phyloP scores from a whole-genome alignment of 2,888 invertebrate genomes.

The Terebella lapidaria region DNA sequence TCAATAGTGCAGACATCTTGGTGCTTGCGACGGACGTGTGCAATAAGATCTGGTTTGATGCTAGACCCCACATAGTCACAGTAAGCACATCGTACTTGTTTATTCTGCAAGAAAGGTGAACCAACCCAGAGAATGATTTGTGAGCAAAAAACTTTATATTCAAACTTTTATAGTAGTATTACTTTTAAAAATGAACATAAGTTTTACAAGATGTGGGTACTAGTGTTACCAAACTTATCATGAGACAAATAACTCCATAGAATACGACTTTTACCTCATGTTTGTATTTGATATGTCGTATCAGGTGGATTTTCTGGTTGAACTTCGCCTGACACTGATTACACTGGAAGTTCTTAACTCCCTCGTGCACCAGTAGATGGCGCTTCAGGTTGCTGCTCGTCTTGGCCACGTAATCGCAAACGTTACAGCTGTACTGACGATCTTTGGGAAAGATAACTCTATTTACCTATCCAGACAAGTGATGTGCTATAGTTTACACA shows the following conservation, averaged over 20 bases:
- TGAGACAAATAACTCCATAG: too few species aligned
- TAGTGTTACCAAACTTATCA: too few species aligned
- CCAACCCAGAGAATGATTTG: too few species aligned
- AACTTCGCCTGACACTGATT: slow-evolving; percentile 34
- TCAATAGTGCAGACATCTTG: background rate
- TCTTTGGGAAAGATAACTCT: background rate
- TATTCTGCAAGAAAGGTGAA: slow-evolving; percentile 28
- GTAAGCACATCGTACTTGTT: slow-evolving; percentile 41
- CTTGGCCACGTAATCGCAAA: slow-evolving; percentile 38
- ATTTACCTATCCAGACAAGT: too few species aligned
- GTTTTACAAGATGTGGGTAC: too few species aligned
- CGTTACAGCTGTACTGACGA: slow-evolving; percentile 34
- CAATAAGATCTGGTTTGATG: slow-evolving; percentile 44
- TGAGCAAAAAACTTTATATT: too few species aligned
- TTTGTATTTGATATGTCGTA: slow-evolving; percentile 45
- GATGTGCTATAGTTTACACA: too few species aligned
- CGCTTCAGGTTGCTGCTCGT: slow-evolving; percentile 48
- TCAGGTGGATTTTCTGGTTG: slow-evolving; percentile 49
- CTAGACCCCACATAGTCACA: slow-evolving; percentile 49
- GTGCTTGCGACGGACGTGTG: slow-evolving; percentile 44
- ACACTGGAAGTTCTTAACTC: slow-evolving; percentile 37
- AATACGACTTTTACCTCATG: slow-evolving; percentile 43
- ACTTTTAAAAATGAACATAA: too few species aligned
- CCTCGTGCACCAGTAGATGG: slow-evolving; percentile 42
- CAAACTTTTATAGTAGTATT: too few species aligned